Evolutionary conservation across 2,797 vertebrate species (phyloP), one percentile per base, ranked within the genome.

Genomic region (Acridotheres tristis): DNA sequence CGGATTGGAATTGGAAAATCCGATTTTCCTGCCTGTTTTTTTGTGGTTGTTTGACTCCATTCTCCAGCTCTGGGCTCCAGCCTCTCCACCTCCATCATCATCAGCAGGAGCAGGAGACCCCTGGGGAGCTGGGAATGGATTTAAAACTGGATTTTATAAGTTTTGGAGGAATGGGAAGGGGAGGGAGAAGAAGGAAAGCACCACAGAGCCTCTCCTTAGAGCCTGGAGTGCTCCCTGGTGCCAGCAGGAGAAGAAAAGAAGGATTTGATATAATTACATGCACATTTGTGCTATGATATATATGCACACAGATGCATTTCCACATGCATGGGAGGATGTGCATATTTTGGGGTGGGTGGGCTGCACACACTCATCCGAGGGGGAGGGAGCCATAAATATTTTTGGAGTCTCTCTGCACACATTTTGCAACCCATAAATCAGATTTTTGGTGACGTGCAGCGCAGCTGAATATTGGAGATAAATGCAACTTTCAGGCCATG

Each of bases 351-450:
- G 55, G 51, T 38, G 86, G 85, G 67, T 38, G 83, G 78, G 51
- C 73, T 54, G 72, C 42, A 10, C 7, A 1, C 47, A 15, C 73
- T 45, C 32, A 58, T 48, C 45, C 19, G 4, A 51, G 67, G 76
- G 65, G 53, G 50, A 62, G 58, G 48, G 51, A 87, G 76, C 81
- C 91, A 25, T 43, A 93, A 87, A 90, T 85, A 54, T 4, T 7
- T 54, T 30, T 34, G 55, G 30, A 81, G 55, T n/a, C 50, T 40
- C 42, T 94, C 84, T 68, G 80, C 89, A 86, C 89, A 6, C 38
- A 16, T 85, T 93, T 92, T 83, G 74, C 77, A 88, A 53, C 16
- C 71, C 89, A 23, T 92, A 93, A 96, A 95, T 97, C 93, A 95
- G 65, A 50, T 68, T 86, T 74, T 25, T 16, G 29, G 58, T 7